Evolutionary conservation across 1,140 invertebrate genomes (phyloP), one percentile per base, ranked within the genome.

Genomic region (Cotesia glomerata): DNA sequence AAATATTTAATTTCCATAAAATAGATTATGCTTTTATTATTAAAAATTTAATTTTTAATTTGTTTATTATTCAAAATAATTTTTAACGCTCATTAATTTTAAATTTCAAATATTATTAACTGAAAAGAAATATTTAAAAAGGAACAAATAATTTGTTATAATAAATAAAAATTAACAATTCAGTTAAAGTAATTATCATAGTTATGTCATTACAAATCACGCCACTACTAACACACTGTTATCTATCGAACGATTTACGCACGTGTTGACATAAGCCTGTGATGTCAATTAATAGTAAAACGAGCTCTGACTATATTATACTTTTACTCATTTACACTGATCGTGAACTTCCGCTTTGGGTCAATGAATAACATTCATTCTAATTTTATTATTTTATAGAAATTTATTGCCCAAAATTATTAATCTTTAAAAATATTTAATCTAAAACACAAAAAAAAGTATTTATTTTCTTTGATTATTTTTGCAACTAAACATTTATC

Each of bases 321-420:
- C 39, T 14, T 51, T 49, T 26, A 14, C 34, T 36, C 34, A 39
- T n/a, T 63, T 36, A 36, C n/a, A 5, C 13, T 14, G 32, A 26
- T 18, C 7, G 14, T 63, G 16, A 65, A 65, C 63, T 65, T 65
- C 63, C 63, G 63, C 16, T 51, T 65, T 18, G 7, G 45, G 63
- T 65, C 63, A 65, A 49, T 18, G 61, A 5, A 16, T 14, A 54
- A 54, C 13, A 54, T 54, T 54, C 13, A 54, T 54, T 54, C 4
- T 13, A n/a, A 54, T 54, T 54, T 54, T 54, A n/a, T 54, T n/a
- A 14, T 14, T 54, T 54, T 14, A 14, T 54, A 26, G 26, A 26
- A 26, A 26, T 14, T 54, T 54, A 54, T 54, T 16, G 13, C 13
- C 4, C 1, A 26, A 26, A 26, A 26, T 26, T 26, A 26, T 26